A percentile compares a stretch with the other conserved stretches of the same genome.
These are phyloP conservation scores for Tetraneura akinire DNA, from an alignment of 1,140 invertebrate species.

Conservation along the genomic window DNA sequence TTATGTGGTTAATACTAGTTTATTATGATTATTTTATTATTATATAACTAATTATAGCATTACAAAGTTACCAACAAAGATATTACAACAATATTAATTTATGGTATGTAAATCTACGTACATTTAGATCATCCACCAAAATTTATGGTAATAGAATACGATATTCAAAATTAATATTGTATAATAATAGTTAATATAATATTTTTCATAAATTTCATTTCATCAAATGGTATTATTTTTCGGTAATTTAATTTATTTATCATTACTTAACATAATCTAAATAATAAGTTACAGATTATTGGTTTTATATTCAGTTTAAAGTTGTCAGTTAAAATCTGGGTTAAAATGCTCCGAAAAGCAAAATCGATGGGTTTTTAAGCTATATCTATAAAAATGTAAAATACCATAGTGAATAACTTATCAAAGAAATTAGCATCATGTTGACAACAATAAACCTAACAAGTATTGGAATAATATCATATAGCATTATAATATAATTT, in stretches of 20 bases:
- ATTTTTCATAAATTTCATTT: too few species aligned
- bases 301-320: neutral
- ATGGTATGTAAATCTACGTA: neutral
- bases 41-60: constrained; percentile 19
- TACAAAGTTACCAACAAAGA: neutral
- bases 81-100: constrained; percentile 19
- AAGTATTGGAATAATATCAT: too few species aligned
- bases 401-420: too few species aligned
- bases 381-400: too few species aligned
- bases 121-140: neutral
- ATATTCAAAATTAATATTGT: constrained; percentile 1
- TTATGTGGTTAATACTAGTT: neutral
- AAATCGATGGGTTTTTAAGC: constrained; percentile 40
- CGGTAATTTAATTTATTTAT: neutral
- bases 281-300: neutral
- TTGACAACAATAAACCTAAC: constrained; percentile 6
- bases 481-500: too few species aligned
- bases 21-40: constrained; percentile 1
- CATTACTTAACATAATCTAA: constrained; percentile 25
- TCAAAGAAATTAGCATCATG: neutral
- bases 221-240: neutral
- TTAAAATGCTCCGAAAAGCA: neutral
- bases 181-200: too few species aligned
- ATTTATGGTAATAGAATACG: neutral
- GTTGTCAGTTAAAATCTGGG: constrained; percentile 36